Evolutionary conservation across 2,888 invertebrate genomes (phyloP), one percentile per base, ranked within the genome.

Genomic region (Agonopterix arenella): DNA sequence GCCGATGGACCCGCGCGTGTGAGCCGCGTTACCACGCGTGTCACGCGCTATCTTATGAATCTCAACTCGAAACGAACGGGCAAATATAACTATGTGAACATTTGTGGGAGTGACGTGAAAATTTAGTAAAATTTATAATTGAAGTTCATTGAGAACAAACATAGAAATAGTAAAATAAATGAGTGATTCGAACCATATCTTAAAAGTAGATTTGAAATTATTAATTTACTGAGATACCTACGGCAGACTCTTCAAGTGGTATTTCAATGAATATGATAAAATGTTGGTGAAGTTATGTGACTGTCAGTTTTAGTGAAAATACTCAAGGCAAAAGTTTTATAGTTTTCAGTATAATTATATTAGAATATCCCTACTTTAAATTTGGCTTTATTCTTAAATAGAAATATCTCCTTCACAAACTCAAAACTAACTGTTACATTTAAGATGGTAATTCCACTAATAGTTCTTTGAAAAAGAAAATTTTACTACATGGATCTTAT

Each of bases 171-270:
- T 50, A 67, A 68, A 71, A 69, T 68, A 70, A 70, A 69, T 70
- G 75, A 76, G 85, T 86, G 85, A 85, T 85, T 80, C 68, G 64
- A 80, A 84, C 82, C 86, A 86, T 86, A 86, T 88, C 85, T 71
- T 79, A 73, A 72, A 62, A 58, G 40, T 40, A 40, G 40, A n/a
- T 40, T 40, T 40, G 40, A 40, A 40, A n/a, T n/a, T 40, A n/a
- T 40, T 28, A 28, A 28, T 28, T 28, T 28, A 28, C 28, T 28
- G 28, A 28, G 28, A 28, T 7, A 28, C 28, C 1, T 18, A 18
- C 18, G 18, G 28, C 28, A 28, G 28, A 28, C 28, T 28, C 5
- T 13, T 13, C 13, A 2, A 28, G 28, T 28, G 28, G 28, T 28
- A 28, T 28, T 28, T 28, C 28, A 5, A 7, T 5, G 28, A 28